Percentiles rank a stretch among this genome's conserved stretches.
Conservation (phyloP, 2,888 invertebrate genomes). For the Mesorhabditis sp. region DNA sequence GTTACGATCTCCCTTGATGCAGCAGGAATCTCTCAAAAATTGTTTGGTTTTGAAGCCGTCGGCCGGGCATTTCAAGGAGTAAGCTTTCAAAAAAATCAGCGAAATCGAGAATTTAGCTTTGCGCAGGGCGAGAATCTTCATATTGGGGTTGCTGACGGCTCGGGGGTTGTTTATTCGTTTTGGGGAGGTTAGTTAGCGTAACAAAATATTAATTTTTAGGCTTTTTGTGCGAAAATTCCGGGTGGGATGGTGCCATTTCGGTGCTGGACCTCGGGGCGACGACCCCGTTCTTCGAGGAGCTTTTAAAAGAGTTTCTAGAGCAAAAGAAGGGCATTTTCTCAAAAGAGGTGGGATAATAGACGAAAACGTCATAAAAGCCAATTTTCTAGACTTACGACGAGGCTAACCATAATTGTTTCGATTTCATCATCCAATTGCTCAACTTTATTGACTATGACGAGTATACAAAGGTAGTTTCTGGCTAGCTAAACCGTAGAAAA, state of each 20-base stretch:
- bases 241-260: constrained; percentile 4
- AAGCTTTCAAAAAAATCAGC: neutral
- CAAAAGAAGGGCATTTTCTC: too few relatives aligned
- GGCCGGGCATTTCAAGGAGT: neutral
- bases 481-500: neutral
- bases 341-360: neutral
- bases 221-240: neutral
- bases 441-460: neutral
- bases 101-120: neutral
- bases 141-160: neutral
- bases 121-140: neutral
- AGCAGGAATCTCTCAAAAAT: neutral
- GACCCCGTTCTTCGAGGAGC: neutral
- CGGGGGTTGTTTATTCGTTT: neutral
- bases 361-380: neutral
- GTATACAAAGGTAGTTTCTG: neutral
- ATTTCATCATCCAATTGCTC: neutral
- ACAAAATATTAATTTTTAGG: neutral
- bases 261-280: neutral
- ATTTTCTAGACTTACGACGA: neutral
- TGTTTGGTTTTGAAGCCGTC: neutral
- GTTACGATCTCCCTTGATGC: neutral
- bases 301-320: neutral
- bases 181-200: neutral
- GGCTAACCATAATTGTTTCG: neutral